Percentiles rank a stretch among this genome's conserved stretches.
These are phyloP conservation scores for Bubo bubo DNA, from an alignment of 2,113 vertebrate genomes.

Conservation along the genomic window DNA sequence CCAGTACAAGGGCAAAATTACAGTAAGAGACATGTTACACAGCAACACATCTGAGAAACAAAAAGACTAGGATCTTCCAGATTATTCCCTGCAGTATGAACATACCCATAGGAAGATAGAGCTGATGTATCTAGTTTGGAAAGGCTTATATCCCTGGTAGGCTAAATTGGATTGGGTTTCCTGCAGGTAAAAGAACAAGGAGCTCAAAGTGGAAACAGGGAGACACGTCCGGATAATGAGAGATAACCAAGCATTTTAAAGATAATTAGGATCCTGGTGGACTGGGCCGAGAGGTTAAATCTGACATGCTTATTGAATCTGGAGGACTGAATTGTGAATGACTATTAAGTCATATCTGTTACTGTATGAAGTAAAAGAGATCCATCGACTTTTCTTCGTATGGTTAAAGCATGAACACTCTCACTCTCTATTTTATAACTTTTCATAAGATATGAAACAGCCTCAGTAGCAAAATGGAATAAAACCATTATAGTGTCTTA, in stretches of 20 bases:
- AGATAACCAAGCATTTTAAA: not conserved
- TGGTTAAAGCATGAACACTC: not conserved
- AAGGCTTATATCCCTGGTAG: not conserved
- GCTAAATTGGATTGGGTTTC: not conserved
- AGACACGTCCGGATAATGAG: not conserved
- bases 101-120: fast-evolving
- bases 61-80: not conserved
- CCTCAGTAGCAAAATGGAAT: not conserved
- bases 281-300: not conserved
- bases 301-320: not conserved
- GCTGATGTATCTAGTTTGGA: not conserved
- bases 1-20: not conserved
- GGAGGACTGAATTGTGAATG: not conserved
- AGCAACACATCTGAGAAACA: not conserved
- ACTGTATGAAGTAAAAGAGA: not conserved
- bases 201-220: not conserved
- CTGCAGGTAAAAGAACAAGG: not conserved
- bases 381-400: not conserved
- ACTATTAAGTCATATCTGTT: not conserved
- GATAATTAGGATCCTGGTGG: not conserved
- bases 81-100: not conserved
- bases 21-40: not conserved
- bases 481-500: not conserved
- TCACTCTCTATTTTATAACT: not conserved
- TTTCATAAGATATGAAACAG: not conserved